phyloP scores from a whole-genome alignment of 53 echinoderm and acorn worm species.

The Zoroaster sp. region DNA sequence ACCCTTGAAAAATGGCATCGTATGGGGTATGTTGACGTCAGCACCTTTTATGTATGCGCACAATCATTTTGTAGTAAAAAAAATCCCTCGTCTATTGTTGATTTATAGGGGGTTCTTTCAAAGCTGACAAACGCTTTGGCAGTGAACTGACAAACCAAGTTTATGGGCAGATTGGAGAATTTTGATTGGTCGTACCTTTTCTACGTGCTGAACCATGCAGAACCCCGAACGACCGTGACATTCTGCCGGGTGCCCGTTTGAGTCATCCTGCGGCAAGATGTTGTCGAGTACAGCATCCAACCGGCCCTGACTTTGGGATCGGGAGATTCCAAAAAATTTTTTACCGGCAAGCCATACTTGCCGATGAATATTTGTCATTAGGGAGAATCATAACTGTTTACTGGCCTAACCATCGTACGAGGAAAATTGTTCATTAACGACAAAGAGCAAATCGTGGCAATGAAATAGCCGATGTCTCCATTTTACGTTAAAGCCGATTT shows the following conservation, averaged over 20 bases:
- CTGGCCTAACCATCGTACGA: background rate
- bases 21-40: background rate
- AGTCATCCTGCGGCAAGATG: no score
- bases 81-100: background rate
- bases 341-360: background rate
- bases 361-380: no score
- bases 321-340: no score
- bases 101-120: background rate
- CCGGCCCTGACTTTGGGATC: no score
- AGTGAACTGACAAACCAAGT: background rate
- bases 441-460: background rate
- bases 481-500: background rate
- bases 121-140: background rate
- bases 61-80: background rate
- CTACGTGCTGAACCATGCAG: background rate
- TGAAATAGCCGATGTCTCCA: conserved; percentile 10
- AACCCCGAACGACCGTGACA: background rate
- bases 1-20: background rate
- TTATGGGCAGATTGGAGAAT: background rate
- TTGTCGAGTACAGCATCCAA: no score
- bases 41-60: background rate
- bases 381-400: background rate
- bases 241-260: no score
- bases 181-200: background rate
- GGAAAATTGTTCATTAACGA: background rate